Conservation (phyloP, 1,140 invertebrate species). For the Atopsyche davidsoni region DNA sequence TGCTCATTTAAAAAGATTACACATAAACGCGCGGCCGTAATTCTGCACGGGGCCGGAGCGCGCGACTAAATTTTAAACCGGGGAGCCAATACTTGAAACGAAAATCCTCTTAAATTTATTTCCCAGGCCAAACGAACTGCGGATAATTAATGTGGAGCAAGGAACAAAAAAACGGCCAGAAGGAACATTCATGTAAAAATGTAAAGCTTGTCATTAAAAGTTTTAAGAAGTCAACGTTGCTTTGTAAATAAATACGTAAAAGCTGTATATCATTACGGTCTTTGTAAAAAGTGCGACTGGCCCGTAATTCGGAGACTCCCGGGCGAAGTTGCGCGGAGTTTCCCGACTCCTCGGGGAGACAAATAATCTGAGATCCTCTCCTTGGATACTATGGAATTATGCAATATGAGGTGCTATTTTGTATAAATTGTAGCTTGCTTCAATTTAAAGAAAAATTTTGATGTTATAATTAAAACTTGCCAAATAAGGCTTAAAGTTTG, state of each 20-base stretch:
- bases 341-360: too few species aligned
- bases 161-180: constrained; percentile 16
- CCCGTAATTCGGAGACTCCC: constrained; percentile 13
- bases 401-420: too few species aligned
- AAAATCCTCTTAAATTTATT: constrained; percentile 17
- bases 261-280: constrained; percentile 18
- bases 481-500: too few species aligned
- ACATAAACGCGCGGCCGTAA: too few species aligned
- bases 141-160: constrained; percentile 19
- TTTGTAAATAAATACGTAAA: constrained; percentile 26
- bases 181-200: constrained; percentile 24
- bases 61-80: too few species aligned
- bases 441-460: too few species aligned
- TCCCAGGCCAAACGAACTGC: constrained; percentile 3
- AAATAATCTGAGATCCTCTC: too few species aligned
- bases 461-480: too few species aligned
- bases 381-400: too few species aligned
- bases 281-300: constrained; percentile 20
- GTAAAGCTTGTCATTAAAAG: constrained; percentile 25
- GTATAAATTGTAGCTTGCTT: too few species aligned
- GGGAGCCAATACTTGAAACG: constrained; percentile 17
- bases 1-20: too few species aligned
- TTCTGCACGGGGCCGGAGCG: too few species aligned
- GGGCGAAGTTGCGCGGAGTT: constrained; percentile 10
- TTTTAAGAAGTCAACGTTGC: constrained; percentile 20